Percentiles rank a stretch among this genome's conserved stretches.
phyloP scores from a whole-genome alignment of 2,113 vertebrate species.

The Dasyprocta punctata region DNA sequence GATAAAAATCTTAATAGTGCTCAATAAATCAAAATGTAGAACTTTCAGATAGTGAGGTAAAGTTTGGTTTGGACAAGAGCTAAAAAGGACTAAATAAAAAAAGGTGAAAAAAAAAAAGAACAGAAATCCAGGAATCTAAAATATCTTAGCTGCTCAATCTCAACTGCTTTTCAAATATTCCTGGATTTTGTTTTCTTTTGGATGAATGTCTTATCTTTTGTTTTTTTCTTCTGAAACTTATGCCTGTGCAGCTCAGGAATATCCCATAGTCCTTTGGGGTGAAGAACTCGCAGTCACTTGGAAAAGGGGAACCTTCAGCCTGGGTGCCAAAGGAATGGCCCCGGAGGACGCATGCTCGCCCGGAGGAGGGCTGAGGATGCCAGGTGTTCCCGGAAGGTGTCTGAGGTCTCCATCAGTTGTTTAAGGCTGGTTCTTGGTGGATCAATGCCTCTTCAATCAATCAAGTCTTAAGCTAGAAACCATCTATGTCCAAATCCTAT shows the following conservation, averaged over 20 bases:
- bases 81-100: slow-evolving; percentile 6
- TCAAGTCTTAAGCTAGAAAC: not conserved
- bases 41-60: not conserved
- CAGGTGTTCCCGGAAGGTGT: not conserved
- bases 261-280: not conserved
- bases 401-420: not conserved
- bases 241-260: not conserved
- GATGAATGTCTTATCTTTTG: not conserved
- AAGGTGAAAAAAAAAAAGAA: not conserved
- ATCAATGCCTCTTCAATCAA: not conserved
- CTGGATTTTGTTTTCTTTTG: not conserved
- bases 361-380: not conserved
- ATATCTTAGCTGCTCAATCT: not conserved
- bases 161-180: not conserved
- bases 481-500: not conserved
- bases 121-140: not conserved
- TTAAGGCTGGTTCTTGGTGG: not conserved
- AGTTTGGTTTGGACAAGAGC: not conserved
- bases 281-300: not conserved
- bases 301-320: not conserved
- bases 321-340: not conserved
- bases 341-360: not conserved
- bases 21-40: not conserved
- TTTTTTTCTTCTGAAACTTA: not conserved
- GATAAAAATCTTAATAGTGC: not conserved